These are phyloP conservation scores for Sebastes matsubarae DNA, from an alignment of 2,797 vertebrate species.

Conservation along the genomic window DNA sequence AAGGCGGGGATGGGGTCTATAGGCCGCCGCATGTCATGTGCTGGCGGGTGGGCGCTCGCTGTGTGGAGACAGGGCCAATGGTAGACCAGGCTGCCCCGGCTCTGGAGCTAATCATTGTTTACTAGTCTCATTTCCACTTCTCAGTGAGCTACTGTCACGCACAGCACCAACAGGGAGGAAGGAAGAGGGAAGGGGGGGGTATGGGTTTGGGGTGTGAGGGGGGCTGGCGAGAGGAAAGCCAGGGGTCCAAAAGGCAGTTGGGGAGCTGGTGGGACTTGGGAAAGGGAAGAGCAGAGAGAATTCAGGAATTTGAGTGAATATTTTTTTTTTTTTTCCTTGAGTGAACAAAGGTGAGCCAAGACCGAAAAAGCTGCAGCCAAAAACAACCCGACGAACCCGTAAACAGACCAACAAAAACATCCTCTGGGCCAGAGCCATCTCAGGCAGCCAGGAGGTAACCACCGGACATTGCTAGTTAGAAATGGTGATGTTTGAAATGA, in stretches of 20 bases:
- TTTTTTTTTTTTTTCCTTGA: not conserved
- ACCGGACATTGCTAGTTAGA: conserved; percentile 63
- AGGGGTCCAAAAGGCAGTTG: conserved; percentile 72
- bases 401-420: conserved; percentile 71
- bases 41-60: conserved; percentile 64
- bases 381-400: conserved; percentile 55
- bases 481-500: conserved; percentile 62
- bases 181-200: conserved; percentile 39
- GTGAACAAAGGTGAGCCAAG: conserved; percentile 42
- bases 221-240: conserved; percentile 43
- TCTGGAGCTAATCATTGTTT: conserved; percentile 90
- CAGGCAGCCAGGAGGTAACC: conserved; percentile 54
- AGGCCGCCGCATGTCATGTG: conserved; percentile 71
- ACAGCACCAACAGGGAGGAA: conserved; percentile 77
- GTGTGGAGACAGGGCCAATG: conserved; percentile 75
- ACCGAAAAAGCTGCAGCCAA: conserved; percentile 34
- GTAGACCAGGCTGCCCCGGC: conserved; percentile 72
- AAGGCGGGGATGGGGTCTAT: conserved; percentile 33
- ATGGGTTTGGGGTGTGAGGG: conserved; percentile 6
- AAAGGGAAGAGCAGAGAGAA: conserved; percentile 42
- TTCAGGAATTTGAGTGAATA: conserved; percentile 30
- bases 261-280: conserved; percentile 66
- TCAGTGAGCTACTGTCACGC: conserved; percentile 89
- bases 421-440: conserved; percentile 46
- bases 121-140: conserved; percentile 89